phyloP scores from a whole-genome alignment of 2,888 invertebrate genomes.

The Eupithecia tripunctaria region DNA sequence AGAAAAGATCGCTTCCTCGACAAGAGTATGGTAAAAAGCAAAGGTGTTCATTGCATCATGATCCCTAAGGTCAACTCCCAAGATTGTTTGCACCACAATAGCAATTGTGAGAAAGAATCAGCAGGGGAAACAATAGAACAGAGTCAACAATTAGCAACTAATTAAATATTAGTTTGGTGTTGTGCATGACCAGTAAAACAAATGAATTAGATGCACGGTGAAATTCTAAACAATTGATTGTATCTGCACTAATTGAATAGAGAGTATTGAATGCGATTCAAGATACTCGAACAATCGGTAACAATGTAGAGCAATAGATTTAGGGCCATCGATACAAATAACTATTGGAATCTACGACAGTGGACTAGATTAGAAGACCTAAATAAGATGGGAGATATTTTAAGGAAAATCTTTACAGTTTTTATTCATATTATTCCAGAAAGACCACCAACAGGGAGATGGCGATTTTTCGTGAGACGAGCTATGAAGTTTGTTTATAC shows the following conservation, averaged over 20 bases:
- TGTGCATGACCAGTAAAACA: slow-evolving; percentile 61
- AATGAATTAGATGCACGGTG: slow-evolving; percentile 54
- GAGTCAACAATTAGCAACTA: slow-evolving; percentile 77
- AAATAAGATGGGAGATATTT: background rate
- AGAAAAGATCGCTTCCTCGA: slow-evolving; percentile 59
- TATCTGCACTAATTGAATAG: slow-evolving; percentile 39
- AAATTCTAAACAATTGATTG: slow-evolving; percentile 51
- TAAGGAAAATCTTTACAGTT: background rate
- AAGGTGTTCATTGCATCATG: slow-evolving; percentile 62
- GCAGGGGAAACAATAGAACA: slow-evolving; percentile 71
- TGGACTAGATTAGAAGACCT: background rate
- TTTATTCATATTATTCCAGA: no score
- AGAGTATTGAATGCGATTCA: slow-evolving; percentile 33
- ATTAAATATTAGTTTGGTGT: slow-evolving; percentile 75
- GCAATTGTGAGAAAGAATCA: slow-evolving; percentile 81
- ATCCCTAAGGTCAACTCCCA: slow-evolving; percentile 80
- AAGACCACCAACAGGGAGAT: no score
- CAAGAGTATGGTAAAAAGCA: slow-evolving; percentile 51
- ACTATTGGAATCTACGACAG: slow-evolving; percentile 11
- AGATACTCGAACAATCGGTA: slow-evolving; percentile 29
- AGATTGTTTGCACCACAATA: slow-evolving; percentile 80
- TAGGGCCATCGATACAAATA: slow-evolving; percentile 19
- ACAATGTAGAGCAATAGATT: slow-evolving; percentile 30
- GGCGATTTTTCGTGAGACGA: no score
- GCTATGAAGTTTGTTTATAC: no score